These are phyloP conservation scores for Sycophaga agraensis DNA, from an alignment of 1,140 invertebrate genomes.

Conservation along the genomic window DNA sequence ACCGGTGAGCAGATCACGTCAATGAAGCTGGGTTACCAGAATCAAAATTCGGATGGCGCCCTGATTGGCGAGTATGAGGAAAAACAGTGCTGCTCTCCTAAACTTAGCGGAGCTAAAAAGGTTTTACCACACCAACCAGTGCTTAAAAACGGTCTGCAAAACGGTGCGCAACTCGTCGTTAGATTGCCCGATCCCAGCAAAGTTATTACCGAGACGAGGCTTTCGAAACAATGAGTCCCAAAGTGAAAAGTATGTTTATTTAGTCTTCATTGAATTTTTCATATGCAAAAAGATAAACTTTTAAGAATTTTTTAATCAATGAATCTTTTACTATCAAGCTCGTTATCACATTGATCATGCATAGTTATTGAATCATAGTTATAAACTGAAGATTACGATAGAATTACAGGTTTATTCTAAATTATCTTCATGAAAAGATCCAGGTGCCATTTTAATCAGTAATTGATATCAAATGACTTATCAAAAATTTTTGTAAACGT, in stretches of 20 bases:
- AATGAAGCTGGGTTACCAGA: slow-evolving; percentile 17
- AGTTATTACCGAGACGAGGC: slow-evolving; percentile 46
- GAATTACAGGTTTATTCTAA: not conserved
- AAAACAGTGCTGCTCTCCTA: slow-evolving; percentile 48
- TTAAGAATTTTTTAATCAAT: too few species aligned
- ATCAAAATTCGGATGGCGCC: not conserved
- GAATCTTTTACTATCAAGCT: too few species aligned
- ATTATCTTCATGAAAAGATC: too few species aligned
- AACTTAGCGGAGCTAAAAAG: slow-evolving; percentile 48
- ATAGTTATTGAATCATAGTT: not conserved
- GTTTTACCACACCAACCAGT: slow-evolving; percentile 37
- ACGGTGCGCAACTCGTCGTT: slow-evolving; percentile 48
- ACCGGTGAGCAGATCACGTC: slow-evolving; percentile 34
- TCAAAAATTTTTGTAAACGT: too few species aligned
- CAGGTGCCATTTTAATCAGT: too few species aligned
- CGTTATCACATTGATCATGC: not conserved
- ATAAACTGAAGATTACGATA: not conserved
- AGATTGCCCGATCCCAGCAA: slow-evolving; percentile 50
- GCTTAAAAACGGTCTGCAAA: slow-evolving; percentile 37
- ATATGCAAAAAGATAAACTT: too few species aligned
- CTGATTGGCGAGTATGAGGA: slow-evolving; percentile 34
- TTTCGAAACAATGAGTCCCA: slow-evolving; percentile 40
- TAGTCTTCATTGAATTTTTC: not conserved
- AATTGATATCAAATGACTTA: too few species aligned
- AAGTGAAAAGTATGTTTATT: not conserved